A percentile compares a stretch with the other conserved stretches of the same genome.
Conservation (phyloP, 2,888 invertebrate genomes). For the Drosophila rubida region DNA sequence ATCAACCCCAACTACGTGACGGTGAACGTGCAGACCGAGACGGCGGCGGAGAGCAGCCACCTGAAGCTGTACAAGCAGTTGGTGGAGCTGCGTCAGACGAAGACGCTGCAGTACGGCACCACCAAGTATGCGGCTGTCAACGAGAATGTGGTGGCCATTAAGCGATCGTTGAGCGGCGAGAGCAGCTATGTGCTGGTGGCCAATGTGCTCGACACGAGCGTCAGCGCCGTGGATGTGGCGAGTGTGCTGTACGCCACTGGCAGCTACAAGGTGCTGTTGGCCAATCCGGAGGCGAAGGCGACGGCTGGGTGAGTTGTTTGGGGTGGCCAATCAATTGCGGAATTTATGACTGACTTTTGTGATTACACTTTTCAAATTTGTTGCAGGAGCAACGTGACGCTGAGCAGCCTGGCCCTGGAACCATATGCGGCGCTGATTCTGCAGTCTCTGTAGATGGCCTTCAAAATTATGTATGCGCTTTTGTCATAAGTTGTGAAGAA, state of each 20-base stretch:
- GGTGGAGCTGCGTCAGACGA: conserved; percentile 82
- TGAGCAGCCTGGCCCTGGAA: conserved; percentile 63
- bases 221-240: conserved; percentile 82
- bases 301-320: conserved; percentile 73
- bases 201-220: conserved; percentile 84
- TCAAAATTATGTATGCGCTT: conserved; percentile 10
- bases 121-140: conserved; percentile 72
- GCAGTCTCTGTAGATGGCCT: conserved; percentile 68
- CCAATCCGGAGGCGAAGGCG: conserved; percentile 70
- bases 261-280: conserved; percentile 66
- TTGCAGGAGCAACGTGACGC: conserved; percentile 63
- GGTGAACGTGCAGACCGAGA: conserved; percentile 87
- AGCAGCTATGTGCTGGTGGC: conserved; percentile 85
- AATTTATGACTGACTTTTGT: conserved; percentile 6
- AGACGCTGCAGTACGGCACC: conserved; percentile 75
- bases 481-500: conserved; percentile 26
- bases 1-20: conserved; percentile 87
- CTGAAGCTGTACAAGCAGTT: conserved; percentile 87
- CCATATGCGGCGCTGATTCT: conserved; percentile 81
- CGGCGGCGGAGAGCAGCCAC: conserved; percentile 85
- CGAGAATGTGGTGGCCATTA: conserved; percentile 78
- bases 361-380: background rate
- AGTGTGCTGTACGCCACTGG: conserved; percentile 54
- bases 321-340: conserved; percentile 4
- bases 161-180: conserved; percentile 73